Base-by-base conservation (phyloP, 2,888 invertebrate genomes). In the Hypercompe scribonia region DNA sequence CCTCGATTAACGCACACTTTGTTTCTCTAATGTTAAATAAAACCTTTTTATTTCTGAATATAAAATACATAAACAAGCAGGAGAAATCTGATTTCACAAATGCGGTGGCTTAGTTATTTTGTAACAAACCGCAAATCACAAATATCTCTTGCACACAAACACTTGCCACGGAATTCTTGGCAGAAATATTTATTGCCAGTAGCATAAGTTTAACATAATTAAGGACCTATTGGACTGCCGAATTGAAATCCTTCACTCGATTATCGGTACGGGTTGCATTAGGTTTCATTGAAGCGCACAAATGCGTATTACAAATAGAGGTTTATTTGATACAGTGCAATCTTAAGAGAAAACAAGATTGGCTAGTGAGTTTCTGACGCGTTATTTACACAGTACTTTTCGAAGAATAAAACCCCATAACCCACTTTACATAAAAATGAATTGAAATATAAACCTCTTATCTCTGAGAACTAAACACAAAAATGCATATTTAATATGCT, bases 1-100 rank as follows among this genome's bases (percentile, higher is more conserved):
- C 13, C 67, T 86, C 85, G 87, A 89, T 91, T 87, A 90, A 84
- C 86, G 79, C 78, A 80, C 67, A 77, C 81, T 82, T 81, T 69
- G 81, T 82, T 83, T 85, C 79, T 13, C 31, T 31, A 15, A 15
- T 28, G 58, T 28, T 15, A 58, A 28, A 7, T n/a, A 24, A 2
- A 13, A 8, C 7, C 42, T n/a, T 33, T 34, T 15, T n/a, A 15
- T 36, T 15, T 68, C 10, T 33, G 11, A 4, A 18, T 67, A 33
- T 31, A 11, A n/a, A 10, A 7, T 46, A 46, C 18, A 18, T 18
- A 1, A 54, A 54, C 10, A 10, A 11, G 54, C 54, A 3, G 28
- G 28, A n/a, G 28, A 28, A n/a, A n/a, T n/a, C 15, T 61, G 31
- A 61, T 5, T 61, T 13, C 1, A 31, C 15, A 28, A 58, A n/a